Conservation (phyloP, 2,113 vertebrate species). For the Emydocephalus ijimae region DNA sequence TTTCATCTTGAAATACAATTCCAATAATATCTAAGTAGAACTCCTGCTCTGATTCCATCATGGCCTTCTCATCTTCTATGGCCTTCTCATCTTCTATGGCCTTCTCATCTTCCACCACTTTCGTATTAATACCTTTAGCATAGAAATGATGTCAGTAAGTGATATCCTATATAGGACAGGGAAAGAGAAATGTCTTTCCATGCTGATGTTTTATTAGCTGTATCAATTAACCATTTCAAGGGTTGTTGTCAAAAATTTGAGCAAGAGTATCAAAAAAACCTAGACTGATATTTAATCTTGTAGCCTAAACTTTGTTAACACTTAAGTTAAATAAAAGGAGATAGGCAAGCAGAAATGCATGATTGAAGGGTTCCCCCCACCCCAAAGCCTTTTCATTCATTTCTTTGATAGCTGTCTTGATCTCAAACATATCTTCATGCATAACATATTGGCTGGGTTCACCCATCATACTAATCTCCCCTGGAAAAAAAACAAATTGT, state of each 20-base stretch:
- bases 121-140: conserved; percentile 60
- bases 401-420: background rate
- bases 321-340: background rate
- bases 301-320: background rate
- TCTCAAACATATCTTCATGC: background rate
- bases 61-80: conserved; percentile 64
- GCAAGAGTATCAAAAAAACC: background rate
- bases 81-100: conserved; percentile 30
- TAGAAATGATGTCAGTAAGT: background rate
- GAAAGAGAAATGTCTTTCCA: fast-evolving
- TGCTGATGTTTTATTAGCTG: background rate
- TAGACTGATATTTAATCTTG: background rate
- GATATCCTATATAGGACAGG: fast-evolving
- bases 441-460: background rate
- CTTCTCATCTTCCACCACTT: conserved; percentile 70
- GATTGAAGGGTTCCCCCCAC: background rate
- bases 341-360: background rate
- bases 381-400: background rate
- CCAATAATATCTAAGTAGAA: conserved; percentile 60
- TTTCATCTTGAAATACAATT: conserved; percentile 78
- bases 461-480: background rate
- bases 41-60: background rate
- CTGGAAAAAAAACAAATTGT: background rate
- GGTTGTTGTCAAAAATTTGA: fast-evolving
- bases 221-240: fast-evolving